Evolutionary conservation across 2,888 invertebrate species (phyloP), one percentile per base, ranked within the genome.

Genomic region (Peribatodes rhomboidaria): DNA sequence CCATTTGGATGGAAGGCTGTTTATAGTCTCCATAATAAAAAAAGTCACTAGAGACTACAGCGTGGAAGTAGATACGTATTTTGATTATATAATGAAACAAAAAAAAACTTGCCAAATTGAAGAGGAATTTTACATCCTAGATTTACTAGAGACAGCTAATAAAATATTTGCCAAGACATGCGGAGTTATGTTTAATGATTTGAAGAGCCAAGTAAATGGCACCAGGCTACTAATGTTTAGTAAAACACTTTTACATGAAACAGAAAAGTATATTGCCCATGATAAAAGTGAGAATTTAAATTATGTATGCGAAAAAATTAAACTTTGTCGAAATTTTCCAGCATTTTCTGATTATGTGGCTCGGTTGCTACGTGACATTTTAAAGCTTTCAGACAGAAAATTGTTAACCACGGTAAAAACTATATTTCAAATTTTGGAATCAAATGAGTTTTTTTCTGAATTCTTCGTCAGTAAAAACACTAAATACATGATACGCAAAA

Each of bases 271-370:
- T 33, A 41, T 61, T 41, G 8, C 14, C 27, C 9, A 20, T n/a
- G 47, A 61, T 47, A 61, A 61, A 11, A 46, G 27, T 18, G 16
- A 14, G 3, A 53, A 53, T 53, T 46, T 60, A 18, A 22, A 31
- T 11, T 60, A 53, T 22, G n/a, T 60, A 1, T 60, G 60, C 27
- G 22, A 53, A 18, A 27, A 44, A 18, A 61, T 75, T 1, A 13
- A 69, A 0, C 63, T 84, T 37, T 87, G 86, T 49, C 76, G 78
- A 64, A 54, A 67, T 1, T 82, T 71, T 47, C 84, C 85, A 7
- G 76, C 76, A 2, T 80, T 80, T 31, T 75, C 75, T 2, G 83
- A 83, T 69, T 74, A 78, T 37, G 42, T 77, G 9, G 74, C 73
- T 0, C 77, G 79, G 49, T 62, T 83, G 0, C 27, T 82, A 7